These are phyloP conservation scores for Tachina grossa DNA, from an alignment of 2,888 invertebrate genomes.

Conservation along the genomic window DNA sequence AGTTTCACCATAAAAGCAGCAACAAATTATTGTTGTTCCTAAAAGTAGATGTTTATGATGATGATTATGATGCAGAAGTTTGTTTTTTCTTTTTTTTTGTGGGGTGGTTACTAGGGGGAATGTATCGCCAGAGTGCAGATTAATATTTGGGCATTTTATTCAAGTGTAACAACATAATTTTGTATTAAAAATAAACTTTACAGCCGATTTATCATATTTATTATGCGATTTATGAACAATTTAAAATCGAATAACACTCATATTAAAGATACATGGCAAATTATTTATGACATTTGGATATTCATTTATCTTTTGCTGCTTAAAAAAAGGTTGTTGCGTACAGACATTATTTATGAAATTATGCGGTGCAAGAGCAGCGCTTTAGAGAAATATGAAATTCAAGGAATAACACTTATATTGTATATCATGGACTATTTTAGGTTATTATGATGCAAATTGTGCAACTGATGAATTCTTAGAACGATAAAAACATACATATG, in stretches of 20 bases:
- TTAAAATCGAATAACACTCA: constrained; percentile 76
- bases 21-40: constrained; percentile 63
- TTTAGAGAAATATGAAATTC: neutral
- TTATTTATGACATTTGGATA: constrained; percentile 75
- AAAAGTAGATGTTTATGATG: constrained; percentile 51
- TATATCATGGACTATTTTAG: no score
- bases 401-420: neutral
- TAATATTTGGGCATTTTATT: constrained; percentile 65
- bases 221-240: constrained; percentile 79
- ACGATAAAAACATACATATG: no score
- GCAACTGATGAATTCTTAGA: no score
- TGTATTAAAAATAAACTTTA: constrained; percentile 75
- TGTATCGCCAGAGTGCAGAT: constrained; percentile 36
- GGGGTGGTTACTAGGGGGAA: constrained; percentile 20
- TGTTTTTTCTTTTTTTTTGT: neutral
- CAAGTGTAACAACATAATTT: constrained; percentile 75
- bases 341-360: neutral
- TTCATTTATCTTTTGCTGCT: constrained; percentile 7
- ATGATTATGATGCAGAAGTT: constrained; percentile 40
- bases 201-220: constrained; percentile 82
- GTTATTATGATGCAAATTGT: no score
- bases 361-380: no score
- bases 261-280: constrained; percentile 73
- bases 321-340: neutral
- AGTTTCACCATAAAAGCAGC: constrained; percentile 27